Base-by-base conservation (phyloP, 2,888 invertebrate genomes). In the Aquatica leii region DNA sequence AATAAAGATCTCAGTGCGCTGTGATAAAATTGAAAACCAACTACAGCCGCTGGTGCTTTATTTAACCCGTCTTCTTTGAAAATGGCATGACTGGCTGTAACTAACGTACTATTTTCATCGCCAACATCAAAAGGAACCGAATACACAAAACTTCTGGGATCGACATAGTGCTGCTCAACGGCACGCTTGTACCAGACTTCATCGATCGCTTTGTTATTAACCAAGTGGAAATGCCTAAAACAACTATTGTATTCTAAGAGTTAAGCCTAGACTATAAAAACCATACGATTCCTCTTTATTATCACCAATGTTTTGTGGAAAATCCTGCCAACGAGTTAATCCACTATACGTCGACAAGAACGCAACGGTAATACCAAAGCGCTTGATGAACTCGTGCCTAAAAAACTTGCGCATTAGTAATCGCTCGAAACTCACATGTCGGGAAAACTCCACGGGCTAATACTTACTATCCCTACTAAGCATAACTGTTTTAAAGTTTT, bases 331-430 rank as follows among this genome's bases (percentile, higher is more conserved):
- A 64, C 96, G 85, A 0, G 94, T 94, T 1, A 97, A 85, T 0
- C 96, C 96, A 77, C 94, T 95, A 78, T 94, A 92, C 0, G 96
- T 96, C 43, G 96, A 92, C 77, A 97, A 84, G 81, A 96, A 97
- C 1, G 94, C 92, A 49, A 93, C 87, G 48, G 90, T 92, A 75
- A 93, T 90, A 51, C 94, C 94, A 76, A 93, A 93, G 56, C 92
- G 87, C 82, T 92, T 89, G 74, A 93, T 90, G 76, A 94, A 89
- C 80, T 92, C 91, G 79, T 89, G 87, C 86, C 94, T 95, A 86
- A 69, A 81, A 77, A 71, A 66, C 62, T 63, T 65, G 50, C 24
- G 35, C 9, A 4, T 49, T 40, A 40, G 3, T 40, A 3, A 9
- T 9, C 37, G 37, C n/a, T 11, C 37, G n/a, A n/a, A n/a, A n/a